These are phyloP conservation scores for Danionella cerebrum DNA, from an alignment of 2,113 vertebrate genomes.

Conservation along the genomic window DNA sequence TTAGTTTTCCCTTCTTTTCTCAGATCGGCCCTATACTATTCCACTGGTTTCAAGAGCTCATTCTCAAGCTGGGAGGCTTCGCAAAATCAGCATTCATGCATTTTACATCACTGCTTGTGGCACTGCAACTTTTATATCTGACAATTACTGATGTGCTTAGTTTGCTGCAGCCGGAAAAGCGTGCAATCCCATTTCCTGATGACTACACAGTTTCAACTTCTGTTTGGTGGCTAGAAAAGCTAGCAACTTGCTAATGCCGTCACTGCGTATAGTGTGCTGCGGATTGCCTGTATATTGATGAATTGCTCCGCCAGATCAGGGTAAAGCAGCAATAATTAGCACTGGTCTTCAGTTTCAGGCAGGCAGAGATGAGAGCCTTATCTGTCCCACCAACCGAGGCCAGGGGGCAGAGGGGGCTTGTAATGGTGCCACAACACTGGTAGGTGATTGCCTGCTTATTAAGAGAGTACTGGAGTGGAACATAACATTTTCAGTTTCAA, in stretches of 20 bases:
- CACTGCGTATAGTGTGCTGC: not conserved
- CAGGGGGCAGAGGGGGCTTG: constrained; percentile 37
- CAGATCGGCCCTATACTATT: not conserved
- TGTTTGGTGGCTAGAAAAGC: constrained; percentile 16
- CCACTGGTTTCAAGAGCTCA: not conserved
- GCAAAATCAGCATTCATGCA: constrained; percentile 21
- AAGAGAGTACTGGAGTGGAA: constrained; percentile 59
- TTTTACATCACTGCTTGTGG: constrained; percentile 23
- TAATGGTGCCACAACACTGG: constrained; percentile 58
- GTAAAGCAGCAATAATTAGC: constrained; percentile 40
- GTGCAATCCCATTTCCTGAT: constrained; percentile 22
- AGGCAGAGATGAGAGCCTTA: constrained; percentile 38
- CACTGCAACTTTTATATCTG: constrained; percentile 23
- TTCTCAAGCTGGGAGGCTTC: constrained; percentile 18
- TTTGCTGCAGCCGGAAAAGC: constrained; percentile 11
- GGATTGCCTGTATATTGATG: constrained; percentile 32
- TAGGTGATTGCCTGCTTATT: constrained; percentile 59
- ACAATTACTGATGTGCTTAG: constrained; percentile 24
- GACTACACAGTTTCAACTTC: constrained; percentile 13
- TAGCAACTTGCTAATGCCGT: constrained; percentile 1
- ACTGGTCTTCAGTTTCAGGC: constrained; percentile 18
- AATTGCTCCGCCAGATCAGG: constrained; percentile 32
- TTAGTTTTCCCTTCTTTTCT: not conserved
- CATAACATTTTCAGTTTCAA: constrained; percentile 75
- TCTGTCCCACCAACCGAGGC: constrained; percentile 36